Conservation (phyloP, 2,113 vertebrate genomes). For the Hydrochoerus hydrochaeris region DNA sequence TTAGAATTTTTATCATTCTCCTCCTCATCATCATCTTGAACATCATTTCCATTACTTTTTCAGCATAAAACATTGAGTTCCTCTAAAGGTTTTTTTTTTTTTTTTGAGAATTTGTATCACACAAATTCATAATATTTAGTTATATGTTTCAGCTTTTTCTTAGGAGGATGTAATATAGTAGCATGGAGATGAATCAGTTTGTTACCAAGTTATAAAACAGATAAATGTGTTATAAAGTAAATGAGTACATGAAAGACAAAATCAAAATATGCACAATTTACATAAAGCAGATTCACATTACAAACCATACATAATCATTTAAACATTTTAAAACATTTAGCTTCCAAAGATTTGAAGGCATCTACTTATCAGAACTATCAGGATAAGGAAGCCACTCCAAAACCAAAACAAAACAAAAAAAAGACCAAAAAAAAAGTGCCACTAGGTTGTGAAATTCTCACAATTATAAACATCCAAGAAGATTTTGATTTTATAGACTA, state of each 20-base stretch:
- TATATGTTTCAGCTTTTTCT: neutral
- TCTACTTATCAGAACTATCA: neutral
- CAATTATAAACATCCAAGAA: neutral
- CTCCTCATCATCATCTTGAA: neutral
- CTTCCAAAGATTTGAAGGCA: slow-evolving; percentile 25
- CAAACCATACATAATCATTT: neutral
- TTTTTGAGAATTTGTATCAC: neutral
- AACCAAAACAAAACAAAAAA: neutral
- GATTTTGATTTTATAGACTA: neutral
- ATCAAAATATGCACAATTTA: neutral
- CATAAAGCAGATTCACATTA: neutral
- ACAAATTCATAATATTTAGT: neutral
- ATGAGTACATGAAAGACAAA: neutral
- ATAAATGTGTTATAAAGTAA: neutral
- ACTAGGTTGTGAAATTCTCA: neutral
- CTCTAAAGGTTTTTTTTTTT: neutral
- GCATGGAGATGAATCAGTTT: neutral
- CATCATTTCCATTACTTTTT: neutral
- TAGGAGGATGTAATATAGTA: neutral
- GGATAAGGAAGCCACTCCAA: neutral
- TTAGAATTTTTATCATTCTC: neutral
- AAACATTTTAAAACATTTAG: neutral
- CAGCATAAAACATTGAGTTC: neutral
- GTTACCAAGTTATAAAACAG: neutral
- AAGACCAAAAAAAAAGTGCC: neutral